Evolutionary conservation across 2,888 invertebrate species (phyloP), one percentile per base, ranked within the genome.

Genomic region (Folsomia manolachei): DNA sequence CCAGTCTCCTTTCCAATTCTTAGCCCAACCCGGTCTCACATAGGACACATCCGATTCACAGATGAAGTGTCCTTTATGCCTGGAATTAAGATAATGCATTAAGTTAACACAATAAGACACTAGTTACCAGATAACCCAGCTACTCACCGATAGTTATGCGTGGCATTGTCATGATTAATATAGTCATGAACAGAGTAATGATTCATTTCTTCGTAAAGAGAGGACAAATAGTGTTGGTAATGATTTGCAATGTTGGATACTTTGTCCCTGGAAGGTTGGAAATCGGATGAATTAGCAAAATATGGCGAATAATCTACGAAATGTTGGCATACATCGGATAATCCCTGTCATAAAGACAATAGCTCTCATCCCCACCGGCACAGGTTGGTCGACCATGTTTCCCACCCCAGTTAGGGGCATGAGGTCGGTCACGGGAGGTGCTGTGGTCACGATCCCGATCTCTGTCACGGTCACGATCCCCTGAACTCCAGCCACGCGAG

Each of bases 11-110:
- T 80, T 81, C 80, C 82, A 80, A 75, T 82, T 83, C 68, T 81
- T 82, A 1, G 82, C 82, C 82, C 83, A 83, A 61, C 83, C 82
- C 14, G 82, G 82, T 71, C 82, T 77, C 25, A 82, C 78, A 70
- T 82, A 82, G 4, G 81, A 78, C n/a, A 82, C 82, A 65, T 81
- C 81, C 52, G 82, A 82, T 73, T 82, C 82, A 70, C 82, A 83
- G 53, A 82, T 82, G 68, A 82, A 83, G 71, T 82, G 81, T 1
- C 83, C 82, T 72, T 81, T 81, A 67, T 81, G 79, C 64, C 82
- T 39, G 14, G 14, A 39, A 39, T 9, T 9, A 39, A 39, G 39
- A 39, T n/a, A n/a, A n/a, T n/a, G n/a, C 39, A 39, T 39, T 14
- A 39, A 14, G 39, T 9, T 9, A 39, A 14, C 7, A 39, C 4